These are phyloP conservation scores for Amblyraja radiata DNA, from an alignment of 2,797 vertebrate genomes.

Conservation along the genomic window DNA sequence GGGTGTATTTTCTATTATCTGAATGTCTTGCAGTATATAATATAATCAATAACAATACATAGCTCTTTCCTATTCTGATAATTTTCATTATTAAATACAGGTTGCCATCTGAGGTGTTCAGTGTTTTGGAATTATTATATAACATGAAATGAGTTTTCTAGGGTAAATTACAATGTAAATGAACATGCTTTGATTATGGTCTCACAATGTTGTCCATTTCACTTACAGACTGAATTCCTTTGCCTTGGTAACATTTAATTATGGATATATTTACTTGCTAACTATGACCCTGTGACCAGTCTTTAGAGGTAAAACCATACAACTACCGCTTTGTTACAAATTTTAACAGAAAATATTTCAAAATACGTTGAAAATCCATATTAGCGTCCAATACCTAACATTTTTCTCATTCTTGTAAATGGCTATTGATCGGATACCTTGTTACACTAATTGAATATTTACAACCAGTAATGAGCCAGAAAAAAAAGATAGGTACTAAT, in stretches of 20 bases:
- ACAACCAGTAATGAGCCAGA: background rate
- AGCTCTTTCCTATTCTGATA: background rate
- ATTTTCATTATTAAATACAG: background rate
- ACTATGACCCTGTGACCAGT: too few relatives aligned
- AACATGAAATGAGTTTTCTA: background rate
- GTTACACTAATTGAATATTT: background rate
- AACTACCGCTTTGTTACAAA: background rate
- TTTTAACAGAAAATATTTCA: background rate
- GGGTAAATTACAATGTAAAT: background rate
- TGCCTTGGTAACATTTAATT: background rate
- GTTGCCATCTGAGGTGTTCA: background rate
- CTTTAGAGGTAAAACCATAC: background rate
- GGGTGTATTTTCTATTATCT: background rate
- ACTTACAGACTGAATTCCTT: background rate
- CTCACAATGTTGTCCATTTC: background rate
- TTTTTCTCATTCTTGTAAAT: background rate
- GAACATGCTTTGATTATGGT: background rate
- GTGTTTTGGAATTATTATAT: background rate
- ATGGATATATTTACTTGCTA: background rate
- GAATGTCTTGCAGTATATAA: background rate
- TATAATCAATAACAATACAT: background rate
- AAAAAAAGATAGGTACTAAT: background rate
- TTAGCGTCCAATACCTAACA: background rate
- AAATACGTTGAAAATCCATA: background rate
- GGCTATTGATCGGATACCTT: background rate